These are phyloP conservation scores for Haliclystus octoradiatus DNA, from an alignment of 30 jellyfish, hydroid and myxozoan genomes.

Conservation along the genomic window DNA sequence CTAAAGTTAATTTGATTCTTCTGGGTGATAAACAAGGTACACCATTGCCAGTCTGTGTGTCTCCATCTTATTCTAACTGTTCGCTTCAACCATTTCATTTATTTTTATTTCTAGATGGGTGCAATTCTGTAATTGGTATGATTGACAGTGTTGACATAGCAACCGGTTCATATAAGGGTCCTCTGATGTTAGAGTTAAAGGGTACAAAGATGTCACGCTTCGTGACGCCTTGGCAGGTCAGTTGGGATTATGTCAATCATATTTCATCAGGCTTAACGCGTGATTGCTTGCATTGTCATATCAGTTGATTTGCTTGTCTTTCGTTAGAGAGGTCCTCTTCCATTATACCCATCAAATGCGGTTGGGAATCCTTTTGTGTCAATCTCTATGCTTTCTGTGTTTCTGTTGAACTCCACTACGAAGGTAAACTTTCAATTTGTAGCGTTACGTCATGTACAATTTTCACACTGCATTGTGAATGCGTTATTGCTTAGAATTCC, in stretches of 20 bases:
- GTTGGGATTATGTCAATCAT: no score
- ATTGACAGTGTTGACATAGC: slow-evolving; percentile 45
- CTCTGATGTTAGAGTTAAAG: slow-evolving; percentile 41
- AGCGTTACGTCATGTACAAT: no score
- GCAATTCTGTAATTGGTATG: slow-evolving; percentile 54
- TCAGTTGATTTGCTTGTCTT: background rate
- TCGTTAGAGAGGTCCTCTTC: background rate
- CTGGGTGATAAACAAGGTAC: slow-evolving; percentile 65
- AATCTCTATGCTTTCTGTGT: no score
- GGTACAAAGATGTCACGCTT: slow-evolving; percentile 37
- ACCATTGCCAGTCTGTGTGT: background rate
- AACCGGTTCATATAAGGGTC: slow-evolving; percentile 37
- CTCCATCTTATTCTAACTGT: background rate
- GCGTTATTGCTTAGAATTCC: no score
- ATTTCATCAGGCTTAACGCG: no score
- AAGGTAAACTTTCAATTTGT: no score
- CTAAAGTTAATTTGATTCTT: slow-evolving; percentile 34
- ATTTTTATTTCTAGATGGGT: slow-evolving; percentile 40
- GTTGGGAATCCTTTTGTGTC: no score
- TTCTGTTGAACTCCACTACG: no score
- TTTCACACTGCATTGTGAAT: no score
- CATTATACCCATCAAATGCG: background rate
- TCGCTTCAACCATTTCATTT: background rate
- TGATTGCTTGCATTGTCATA: no score
- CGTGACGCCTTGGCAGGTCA: slow-evolving; percentile 21